Evolutionary conservation across 2,113 vertebrate species (phyloP).

Genomic region (Gallinago paraguaiae): DNA sequence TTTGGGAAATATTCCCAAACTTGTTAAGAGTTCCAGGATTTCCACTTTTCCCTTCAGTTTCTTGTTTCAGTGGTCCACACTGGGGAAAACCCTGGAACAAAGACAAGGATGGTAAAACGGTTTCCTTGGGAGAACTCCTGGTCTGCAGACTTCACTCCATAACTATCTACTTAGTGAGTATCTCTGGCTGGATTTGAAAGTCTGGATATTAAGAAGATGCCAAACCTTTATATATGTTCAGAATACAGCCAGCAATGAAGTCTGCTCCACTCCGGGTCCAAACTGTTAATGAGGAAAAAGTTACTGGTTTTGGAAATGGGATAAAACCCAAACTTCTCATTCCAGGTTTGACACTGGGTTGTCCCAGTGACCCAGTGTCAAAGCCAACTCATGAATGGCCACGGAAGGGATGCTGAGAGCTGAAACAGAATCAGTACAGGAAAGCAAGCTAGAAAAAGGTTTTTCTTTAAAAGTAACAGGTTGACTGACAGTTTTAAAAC

Average conservation of each 20-base stretch:
- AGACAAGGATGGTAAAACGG: background rate
- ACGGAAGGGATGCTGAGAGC: background rate
- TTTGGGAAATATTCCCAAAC: background rate
- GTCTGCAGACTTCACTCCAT: background rate
- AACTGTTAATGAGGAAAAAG: background rate
- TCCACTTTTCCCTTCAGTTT: background rate
- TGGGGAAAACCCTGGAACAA: rapidly evolving
- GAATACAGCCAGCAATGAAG: background rate
- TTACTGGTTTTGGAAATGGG: background rate
- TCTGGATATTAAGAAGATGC: background rate
- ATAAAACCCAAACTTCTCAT: background rate
- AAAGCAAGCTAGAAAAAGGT: background rate
- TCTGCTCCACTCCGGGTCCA: background rate
- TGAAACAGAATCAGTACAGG: background rate
- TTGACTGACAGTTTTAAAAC: background rate
- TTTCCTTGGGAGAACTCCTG: background rate
- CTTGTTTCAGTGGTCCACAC: background rate
- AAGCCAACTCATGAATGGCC: background rate
- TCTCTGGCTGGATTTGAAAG: background rate
- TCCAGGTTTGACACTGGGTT: background rate
- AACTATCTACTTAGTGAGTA: background rate
- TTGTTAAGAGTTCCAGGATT: background rate
- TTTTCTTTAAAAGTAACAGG: constrained; percentile 15
- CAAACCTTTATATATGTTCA: background rate
- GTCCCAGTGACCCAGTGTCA: background rate